Conservation (phyloP, 2,888 invertebrate genomes). For the Parnassius orleans region DNA sequence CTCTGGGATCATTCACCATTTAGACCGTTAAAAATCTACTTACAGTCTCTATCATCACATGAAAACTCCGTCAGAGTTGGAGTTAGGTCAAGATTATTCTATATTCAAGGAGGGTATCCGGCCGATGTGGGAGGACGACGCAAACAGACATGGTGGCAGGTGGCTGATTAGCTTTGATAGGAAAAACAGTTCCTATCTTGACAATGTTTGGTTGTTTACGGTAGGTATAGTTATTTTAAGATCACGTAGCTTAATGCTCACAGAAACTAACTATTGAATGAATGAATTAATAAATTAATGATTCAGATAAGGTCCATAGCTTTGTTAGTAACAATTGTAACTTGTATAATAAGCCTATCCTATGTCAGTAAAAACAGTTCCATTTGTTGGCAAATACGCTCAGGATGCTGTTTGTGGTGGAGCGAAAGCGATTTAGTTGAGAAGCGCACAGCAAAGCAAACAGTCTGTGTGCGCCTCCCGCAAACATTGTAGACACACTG, state of each 20-base stretch:
- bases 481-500: neutral
- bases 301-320: no score
- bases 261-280: no score
- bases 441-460: no score
- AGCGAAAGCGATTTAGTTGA: no score
- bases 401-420: no score
- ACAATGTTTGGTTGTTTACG: constrained; percentile 90
- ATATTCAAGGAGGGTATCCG: constrained; percentile 89
- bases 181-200: constrained; percentile 82
- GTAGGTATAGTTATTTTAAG: constrained; percentile 63
- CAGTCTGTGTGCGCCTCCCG: no score
- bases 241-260: no score
- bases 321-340: no score
- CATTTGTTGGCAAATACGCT: neutral
- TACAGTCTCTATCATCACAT: constrained; percentile 91
- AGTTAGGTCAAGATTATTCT: constrained; percentile 88
- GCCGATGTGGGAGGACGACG: constrained; percentile 96
- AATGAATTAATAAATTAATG: no score
- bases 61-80: constrained; percentile 89
- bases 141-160: constrained; percentile 91
- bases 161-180: constrained; percentile 91
- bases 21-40: neutral
- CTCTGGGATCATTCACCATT: no score
- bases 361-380: neutral
- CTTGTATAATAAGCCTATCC: no score